These are phyloP conservation scores for Cyclophora punctaria DNA, from an alignment of 2,888 invertebrate genomes.

Conservation along the genomic window DNA sequence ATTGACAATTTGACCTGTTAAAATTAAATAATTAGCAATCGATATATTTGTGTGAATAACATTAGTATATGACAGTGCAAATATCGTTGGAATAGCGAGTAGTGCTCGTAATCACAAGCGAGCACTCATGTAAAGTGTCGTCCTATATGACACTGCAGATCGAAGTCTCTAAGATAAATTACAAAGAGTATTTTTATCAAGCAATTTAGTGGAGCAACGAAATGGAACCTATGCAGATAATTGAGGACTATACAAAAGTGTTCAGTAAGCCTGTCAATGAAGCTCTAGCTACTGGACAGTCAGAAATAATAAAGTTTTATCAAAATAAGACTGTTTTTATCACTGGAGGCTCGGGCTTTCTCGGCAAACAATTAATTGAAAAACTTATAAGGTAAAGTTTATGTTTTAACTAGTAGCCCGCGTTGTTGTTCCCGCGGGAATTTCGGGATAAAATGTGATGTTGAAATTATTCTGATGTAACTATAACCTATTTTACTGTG, in stretches of 20 bases:
- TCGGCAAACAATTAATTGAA: conserved; percentile 94
- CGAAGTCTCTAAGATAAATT: not conserved
- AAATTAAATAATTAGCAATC: too few relatives aligned
- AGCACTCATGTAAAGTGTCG: too few relatives aligned
- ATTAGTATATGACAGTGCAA: not conserved
- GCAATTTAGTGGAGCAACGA: not conserved
- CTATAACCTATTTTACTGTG: too few relatives aligned
- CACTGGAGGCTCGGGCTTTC: conserved; percentile 92
- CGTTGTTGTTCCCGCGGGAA: too few relatives aligned
- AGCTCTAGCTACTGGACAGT: conserved; percentile 18
- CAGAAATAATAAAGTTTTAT: conserved; percentile 29
- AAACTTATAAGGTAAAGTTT: conserved; percentile 72
- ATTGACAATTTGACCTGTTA: too few relatives aligned
- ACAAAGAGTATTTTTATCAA: too few relatives aligned
- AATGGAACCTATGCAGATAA: conserved; percentile 10
- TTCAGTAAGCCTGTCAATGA: not conserved
- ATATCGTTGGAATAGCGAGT: not conserved
- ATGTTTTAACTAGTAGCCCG: too few relatives aligned
- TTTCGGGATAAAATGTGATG: too few relatives aligned
- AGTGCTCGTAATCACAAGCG: too few relatives aligned
- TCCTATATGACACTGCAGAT: too few relatives aligned
- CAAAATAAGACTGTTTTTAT: conserved; percentile 73
- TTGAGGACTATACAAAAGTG: conserved; percentile 4
- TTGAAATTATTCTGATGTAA: too few relatives aligned
- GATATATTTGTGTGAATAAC: too few relatives aligned